A percentile compares a stretch with the other conserved stretches of the same genome.
Conservation (phyloP, 2,888 invertebrate genomes). For the Exocentrus adspersus region DNA sequence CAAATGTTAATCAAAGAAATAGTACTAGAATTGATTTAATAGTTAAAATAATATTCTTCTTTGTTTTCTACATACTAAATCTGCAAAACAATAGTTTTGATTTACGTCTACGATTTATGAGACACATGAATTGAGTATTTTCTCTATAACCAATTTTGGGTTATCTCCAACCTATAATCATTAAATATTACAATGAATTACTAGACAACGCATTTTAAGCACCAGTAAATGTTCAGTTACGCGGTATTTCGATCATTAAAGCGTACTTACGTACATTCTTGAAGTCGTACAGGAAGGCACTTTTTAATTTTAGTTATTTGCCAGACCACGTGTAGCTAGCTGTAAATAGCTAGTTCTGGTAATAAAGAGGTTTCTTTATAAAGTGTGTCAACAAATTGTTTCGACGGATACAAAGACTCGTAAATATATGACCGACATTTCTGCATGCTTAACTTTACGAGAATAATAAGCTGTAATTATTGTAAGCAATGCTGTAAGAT, state of each 20-base stretch:
- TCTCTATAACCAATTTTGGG: no score
- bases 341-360: conserved; percentile 10
- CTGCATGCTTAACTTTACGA: not conserved
- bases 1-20: no score
- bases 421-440: not conserved
- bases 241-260: conserved; percentile 12
- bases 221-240: conserved; percentile 10
- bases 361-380: conserved; percentile 7
- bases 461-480: not conserved
- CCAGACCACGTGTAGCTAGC: conserved; percentile 20
- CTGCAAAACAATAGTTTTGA: no score
- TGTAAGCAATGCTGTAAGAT: not conserved
- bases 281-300: not conserved
- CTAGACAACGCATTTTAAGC: conserved; percentile 17
- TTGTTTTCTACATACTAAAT: no score
- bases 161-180: no score
- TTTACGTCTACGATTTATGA: no score
- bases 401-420: not conserved
- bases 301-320: conserved; percentile 16
- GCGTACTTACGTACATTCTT: not conserved
- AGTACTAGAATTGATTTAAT: no score
- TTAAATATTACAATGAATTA: not conserved
- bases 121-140: no score
- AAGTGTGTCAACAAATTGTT: conserved; percentile 22
- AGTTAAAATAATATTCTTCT: no score